Evolutionary conservation across 92 coral and sea anemone genomes (phyloP), one percentile per base, ranked within the genome.

Genomic region (Porites divaricata): DNA sequence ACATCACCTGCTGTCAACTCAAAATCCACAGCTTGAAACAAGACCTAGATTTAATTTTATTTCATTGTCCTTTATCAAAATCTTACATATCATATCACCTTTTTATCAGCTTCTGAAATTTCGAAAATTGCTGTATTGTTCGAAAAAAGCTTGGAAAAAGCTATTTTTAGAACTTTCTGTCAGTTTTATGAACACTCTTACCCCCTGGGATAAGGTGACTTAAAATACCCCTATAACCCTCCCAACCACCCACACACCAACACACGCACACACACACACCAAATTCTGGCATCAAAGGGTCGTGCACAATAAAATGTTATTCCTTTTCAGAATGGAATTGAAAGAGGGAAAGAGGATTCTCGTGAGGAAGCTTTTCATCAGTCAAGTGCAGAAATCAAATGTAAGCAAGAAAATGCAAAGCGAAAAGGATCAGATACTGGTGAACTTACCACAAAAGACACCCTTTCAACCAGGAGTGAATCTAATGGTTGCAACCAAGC

Each of bases 291-390:
- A 35, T 35, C 45, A 35, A 35, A 35, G 45, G 59, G 59, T 54
- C 2, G 17, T 54, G 3, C 4, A 11, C 12, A 8, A 12, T 49
- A n/a, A n/a, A 15, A 8, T 54, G 17, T 22, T 8, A 75, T 58
- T 67, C 28, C 50, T 21, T 26, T 80, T 69, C 19, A 80, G 85
- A 53, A 80, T 80, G 85, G 85, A 62, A 69, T 15, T 9, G 67
- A 69, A 68, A 68, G 54, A 14, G 11, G 15, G 25, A 35, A 80
- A 80, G 76, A 80, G 57, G 69, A 61, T 19, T 0, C 54, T 50
- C 4, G 21, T 53, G 51, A 75, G 24, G 79, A 75, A 13, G 56
- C 79, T 57, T 25, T 11, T 25, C 67, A 28, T 16, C 67, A 80
- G 26, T 11, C 75, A 11, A 50, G 45, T n/a, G 61, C 56, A 4